These are phyloP conservation scores for Melolontha melolontha DNA, from an alignment of 2,888 invertebrate species.

Conservation along the genomic window DNA sequence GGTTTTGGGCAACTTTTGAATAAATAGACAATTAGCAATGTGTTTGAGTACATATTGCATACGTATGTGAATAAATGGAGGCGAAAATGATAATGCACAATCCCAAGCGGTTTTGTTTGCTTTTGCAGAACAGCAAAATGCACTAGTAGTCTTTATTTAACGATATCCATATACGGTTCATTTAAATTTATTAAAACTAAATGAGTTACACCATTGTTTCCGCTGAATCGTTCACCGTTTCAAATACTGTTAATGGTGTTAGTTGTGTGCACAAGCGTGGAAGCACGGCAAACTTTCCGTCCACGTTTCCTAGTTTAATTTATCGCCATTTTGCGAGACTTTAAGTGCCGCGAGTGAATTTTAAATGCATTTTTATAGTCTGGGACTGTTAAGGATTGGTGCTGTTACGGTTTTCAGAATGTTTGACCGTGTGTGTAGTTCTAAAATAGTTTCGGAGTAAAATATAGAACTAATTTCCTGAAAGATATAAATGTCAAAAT, in stretches of 20 bases:
- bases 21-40: neutral
- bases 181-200: slow-evolving; percentile 4
- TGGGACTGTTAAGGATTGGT: neutral
- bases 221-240: slow-evolving; percentile 1
- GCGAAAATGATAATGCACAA: too few relatives aligned
- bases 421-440: neutral
- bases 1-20: neutral
- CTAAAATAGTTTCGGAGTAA: slow-evolving; percentile 16
- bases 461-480: slow-evolving; percentile 34
- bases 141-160: too few relatives aligned
- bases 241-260: neutral
- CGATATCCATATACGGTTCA: neutral
- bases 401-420: slow-evolving; percentile 10
- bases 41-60: too few relatives aligned
- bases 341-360: slow-evolving; percentile 24
- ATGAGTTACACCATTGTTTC: neutral
- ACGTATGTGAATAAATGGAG: too few relatives aligned
- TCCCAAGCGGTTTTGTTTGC: too few relatives aligned
- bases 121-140: too few relatives aligned
- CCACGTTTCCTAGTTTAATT: slow-evolving; percentile 8
- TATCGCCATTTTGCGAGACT: slow-evolving; percentile 8
- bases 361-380: slow-evolving; percentile 22
- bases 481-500: slow-evolving; percentile 28
- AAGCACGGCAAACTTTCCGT: slow-evolving; percentile 5
- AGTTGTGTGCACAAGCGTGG: neutral